These are phyloP conservation scores for Caranx melampygus DNA, from an alignment of 2,113 vertebrate species.

Conservation along the genomic window DNA sequence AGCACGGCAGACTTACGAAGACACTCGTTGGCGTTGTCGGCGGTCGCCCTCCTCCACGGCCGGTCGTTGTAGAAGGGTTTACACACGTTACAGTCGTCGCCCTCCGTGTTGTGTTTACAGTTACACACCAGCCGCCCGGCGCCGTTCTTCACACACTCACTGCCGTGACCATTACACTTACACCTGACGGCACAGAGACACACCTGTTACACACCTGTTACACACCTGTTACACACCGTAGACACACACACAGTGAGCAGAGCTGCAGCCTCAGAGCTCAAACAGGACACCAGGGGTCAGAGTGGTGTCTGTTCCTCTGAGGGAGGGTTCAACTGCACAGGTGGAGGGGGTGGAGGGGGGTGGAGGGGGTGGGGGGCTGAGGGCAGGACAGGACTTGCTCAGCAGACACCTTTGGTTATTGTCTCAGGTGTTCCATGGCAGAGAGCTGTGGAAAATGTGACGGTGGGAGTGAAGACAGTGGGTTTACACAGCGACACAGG, in stretches of 20 bases:
- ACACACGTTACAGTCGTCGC: slow-evolving; percentile 91
- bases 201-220: slow-evolving; percentile 27
- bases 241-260: no score
- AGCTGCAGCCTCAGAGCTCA: no score
- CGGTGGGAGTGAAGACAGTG: slow-evolving; percentile 13
- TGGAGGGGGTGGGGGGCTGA: neutral
- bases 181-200: slow-evolving; percentile 83
- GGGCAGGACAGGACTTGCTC: slow-evolving; percentile 75
- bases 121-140: slow-evolving; percentile 87
- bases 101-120: slow-evolving; percentile 95
- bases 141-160: slow-evolving; percentile 89
- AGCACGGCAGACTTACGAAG: slow-evolving; percentile 83
- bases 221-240: no score
- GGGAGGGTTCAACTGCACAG: neutral
- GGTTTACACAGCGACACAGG: no score
- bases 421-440: slow-evolving; percentile 77
- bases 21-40: slow-evolving; percentile 91
- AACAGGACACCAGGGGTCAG: neutral
- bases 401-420: slow-evolving; percentile 44
- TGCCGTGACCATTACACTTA: slow-evolving; percentile 96
- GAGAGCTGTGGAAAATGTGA: slow-evolving; percentile 70
- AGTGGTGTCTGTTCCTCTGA: accelerated
- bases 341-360: neutral
- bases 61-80: slow-evolving; percentile 95
- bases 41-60: slow-evolving; percentile 92